A percentile compares a stretch with the other conserved stretches of the same genome.
phyloP scores from a whole-genome alignment of 2,113 vertebrate species.

The Oreochromis spilurus region DNA sequence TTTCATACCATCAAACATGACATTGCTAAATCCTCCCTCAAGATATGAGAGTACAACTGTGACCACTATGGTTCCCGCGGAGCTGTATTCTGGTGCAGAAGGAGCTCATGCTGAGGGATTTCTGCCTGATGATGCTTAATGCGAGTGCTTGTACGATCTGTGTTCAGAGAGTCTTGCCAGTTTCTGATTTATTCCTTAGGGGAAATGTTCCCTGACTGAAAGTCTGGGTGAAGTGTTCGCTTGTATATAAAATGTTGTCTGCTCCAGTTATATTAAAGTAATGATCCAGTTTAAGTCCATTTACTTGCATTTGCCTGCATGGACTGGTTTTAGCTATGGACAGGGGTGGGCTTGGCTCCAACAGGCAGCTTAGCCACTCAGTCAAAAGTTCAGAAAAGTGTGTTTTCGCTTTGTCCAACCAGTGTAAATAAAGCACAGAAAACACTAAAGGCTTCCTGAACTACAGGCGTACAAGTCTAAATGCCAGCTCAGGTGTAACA shows the following conservation, averaged over 20 bases:
- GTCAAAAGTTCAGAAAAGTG: neutral
- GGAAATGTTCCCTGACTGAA: neutral
- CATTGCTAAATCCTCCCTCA: neutral
- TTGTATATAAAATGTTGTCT: neutral
- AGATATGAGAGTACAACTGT: neutral
- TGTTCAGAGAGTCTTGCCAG: neutral
- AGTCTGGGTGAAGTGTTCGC: neutral
- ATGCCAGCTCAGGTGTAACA: neutral
- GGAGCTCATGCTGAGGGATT: neutral
- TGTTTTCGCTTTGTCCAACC: neutral
- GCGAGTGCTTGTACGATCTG: neutral
- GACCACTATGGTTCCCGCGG: neutral
- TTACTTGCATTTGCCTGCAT: neutral
- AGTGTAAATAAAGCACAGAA: neutral
- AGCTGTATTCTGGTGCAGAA: neutral
- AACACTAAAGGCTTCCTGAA: neutral
- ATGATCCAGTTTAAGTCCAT: neutral
- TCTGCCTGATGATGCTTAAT: neutral
- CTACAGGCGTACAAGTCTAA: neutral
- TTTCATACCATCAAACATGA: neutral
- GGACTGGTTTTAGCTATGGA: neutral
- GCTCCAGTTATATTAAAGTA: neutral
- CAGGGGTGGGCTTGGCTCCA: neutral
- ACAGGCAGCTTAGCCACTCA: neutral
- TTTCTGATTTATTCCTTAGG: neutral